phyloP scores from a whole-genome alignment of 2,113 vertebrate genomes.

The Muntiacus muntjak region DNA sequence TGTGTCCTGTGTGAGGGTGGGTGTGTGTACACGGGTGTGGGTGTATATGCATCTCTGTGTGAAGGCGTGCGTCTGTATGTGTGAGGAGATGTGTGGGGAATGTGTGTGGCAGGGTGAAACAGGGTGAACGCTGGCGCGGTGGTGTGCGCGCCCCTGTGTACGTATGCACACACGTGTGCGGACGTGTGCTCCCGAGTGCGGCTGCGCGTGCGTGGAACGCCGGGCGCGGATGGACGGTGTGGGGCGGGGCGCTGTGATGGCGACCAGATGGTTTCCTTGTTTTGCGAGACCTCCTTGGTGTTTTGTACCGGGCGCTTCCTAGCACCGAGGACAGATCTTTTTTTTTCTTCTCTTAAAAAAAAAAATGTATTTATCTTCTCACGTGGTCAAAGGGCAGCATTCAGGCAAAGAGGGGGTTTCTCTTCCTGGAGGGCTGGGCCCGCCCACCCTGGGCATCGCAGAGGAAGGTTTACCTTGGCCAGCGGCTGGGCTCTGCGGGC shows the following conservation, averaged over 20 bases:
- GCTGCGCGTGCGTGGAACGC: not conserved
- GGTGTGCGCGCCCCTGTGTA: accelerated
- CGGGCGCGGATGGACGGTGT: accelerated
- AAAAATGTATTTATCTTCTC: not conserved
- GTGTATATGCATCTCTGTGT: not conserved
- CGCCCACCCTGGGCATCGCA: not conserved
- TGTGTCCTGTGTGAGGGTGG: too few relatives aligned
- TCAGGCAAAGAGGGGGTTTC: not conserved
- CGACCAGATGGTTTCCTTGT: not conserved
- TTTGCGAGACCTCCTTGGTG: not conserved
- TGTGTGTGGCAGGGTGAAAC: not conserved
- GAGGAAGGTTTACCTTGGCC: not conserved
- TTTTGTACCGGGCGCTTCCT: not conserved
- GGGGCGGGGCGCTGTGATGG: not conserved
- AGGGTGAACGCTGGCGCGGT: not conserved
- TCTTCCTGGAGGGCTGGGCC: not conserved
- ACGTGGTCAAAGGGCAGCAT: not conserved
- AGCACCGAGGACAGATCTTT: not conserved
- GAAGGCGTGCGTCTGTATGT: not conserved
- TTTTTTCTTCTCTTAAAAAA: not conserved
- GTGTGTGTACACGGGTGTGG: not conserved
- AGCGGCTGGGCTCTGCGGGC: not conserved
- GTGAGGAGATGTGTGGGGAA: not conserved
- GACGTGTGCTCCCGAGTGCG: not conserved
- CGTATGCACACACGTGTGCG: accelerated